A percentile compares a stretch with the other conserved stretches of the same genome.
These are phyloP conservation scores for Molossus alvarezi DNA, from an alignment of 2,797 vertebrate genomes.

Conservation along the genomic window DNA sequence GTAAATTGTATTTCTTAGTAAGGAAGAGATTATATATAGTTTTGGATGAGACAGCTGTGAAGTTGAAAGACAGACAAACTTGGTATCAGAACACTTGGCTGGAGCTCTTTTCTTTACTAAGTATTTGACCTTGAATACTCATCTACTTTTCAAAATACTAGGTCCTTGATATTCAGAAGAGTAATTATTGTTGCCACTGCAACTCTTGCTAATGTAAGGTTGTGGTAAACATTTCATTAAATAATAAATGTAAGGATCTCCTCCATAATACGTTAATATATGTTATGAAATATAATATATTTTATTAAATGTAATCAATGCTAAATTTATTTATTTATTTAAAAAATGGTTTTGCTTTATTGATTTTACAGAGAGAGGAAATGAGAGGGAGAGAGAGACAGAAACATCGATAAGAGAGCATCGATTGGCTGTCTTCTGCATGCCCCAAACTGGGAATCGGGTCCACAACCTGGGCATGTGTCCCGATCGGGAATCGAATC, in stretches of 20 bases:
- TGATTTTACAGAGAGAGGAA: too few relatives aligned
- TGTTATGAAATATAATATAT: background rate
- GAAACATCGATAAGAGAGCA: too few relatives aligned
- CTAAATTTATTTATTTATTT: background rate
- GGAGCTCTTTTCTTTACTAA: conserved; percentile 21
- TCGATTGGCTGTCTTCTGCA: too few relatives aligned
- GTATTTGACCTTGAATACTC: background rate
- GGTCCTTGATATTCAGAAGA: background rate
- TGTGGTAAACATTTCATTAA: background rate
- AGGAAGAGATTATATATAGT: conserved; percentile 59
- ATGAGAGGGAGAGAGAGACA: too few relatives aligned
- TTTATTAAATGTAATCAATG: background rate
- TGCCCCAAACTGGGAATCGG: too few relatives aligned
- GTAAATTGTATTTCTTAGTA: conserved; percentile 67
- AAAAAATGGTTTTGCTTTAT: too few relatives aligned
- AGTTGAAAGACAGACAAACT: conserved; percentile 57
- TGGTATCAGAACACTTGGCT: background rate
- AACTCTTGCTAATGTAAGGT: background rate
- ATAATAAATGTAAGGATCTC: background rate
- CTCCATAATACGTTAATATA: background rate
- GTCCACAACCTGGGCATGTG: too few relatives aligned
- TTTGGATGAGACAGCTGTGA: conserved; percentile 23
- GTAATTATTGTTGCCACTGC: background rate
- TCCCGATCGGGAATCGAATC: too few relatives aligned
- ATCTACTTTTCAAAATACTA: background rate